Evolutionary conservation across 1,140 invertebrate species (phyloP).

Genomic region (Periplaneta americana): DNA sequence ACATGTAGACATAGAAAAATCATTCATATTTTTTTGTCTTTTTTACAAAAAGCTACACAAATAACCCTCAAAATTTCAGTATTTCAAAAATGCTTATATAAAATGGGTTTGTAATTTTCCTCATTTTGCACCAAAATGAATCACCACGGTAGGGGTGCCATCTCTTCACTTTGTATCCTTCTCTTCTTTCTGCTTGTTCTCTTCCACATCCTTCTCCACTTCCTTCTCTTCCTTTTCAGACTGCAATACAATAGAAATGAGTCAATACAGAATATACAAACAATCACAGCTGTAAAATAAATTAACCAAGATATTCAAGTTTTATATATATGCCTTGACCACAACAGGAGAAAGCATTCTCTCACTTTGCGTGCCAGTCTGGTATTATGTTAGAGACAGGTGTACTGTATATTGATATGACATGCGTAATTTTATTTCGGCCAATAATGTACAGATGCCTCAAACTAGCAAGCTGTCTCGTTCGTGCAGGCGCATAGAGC

Average conservation of each 20-base stretch:
- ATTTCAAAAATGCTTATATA: constrained; percentile 21
- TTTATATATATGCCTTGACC: too few species aligned
- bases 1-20: constrained; percentile 6
- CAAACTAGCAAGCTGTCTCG: too few species aligned
- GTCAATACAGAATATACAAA: background rate
- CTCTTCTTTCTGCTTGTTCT: constrained; percentile 25
- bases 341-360: too few species aligned
- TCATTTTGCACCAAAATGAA: constrained; percentile 13
- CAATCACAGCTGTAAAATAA: background rate
- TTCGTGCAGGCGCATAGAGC: too few species aligned
- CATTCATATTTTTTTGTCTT: background rate
- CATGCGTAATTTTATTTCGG: too few species aligned
- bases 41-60: constrained; percentile 21
- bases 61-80: constrained; percentile 13
- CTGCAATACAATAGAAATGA: constrained; percentile 10
- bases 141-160: background rate
- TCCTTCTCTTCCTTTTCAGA: constrained; percentile 22
- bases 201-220: constrained; percentile 24
- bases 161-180: constrained; percentile 23
- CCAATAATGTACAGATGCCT: too few species aligned
- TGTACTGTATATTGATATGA: too few species aligned
- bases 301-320: background rate
- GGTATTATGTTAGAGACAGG: too few species aligned
- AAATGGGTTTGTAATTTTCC: constrained; percentile 12
- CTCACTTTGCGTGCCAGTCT: too few species aligned